phyloP scores from a whole-genome alignment of 2,888 invertebrate species.

The Carabus problematicus region DNA sequence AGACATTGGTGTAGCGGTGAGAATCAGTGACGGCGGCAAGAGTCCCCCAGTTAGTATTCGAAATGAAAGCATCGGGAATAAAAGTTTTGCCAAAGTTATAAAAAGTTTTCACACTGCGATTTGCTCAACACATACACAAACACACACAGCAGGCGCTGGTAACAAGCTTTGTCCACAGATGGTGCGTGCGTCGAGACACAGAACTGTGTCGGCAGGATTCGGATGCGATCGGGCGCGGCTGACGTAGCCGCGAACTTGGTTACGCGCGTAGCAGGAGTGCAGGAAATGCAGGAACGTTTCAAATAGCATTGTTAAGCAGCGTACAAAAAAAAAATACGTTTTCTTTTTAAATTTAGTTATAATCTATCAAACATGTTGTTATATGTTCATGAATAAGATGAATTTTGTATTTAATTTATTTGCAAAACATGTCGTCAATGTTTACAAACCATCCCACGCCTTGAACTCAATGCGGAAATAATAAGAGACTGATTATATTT shows the following conservation, averaged over 20 bases:
- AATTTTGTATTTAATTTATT: too few relatives aligned
- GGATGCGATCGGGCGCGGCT: constrained; percentile 7
- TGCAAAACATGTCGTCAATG: too few relatives aligned
- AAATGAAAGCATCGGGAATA: constrained; percentile 6
- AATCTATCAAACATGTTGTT: too few relatives aligned
- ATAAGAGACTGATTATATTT: too few relatives aligned
- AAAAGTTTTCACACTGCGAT: constrained; percentile 1
- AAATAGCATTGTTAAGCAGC: too few relatives aligned
- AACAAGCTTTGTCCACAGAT: constrained; percentile 10
- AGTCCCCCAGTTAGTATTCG: constrained; percentile 20
- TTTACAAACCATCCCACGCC: too few relatives aligned
- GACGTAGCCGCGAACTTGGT: constrained; percentile 12
- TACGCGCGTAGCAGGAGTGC: constrained; percentile 2
- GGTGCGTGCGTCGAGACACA: neutral
- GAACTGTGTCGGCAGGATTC: neutral
- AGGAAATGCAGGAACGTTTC: neutral
- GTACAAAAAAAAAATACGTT: too few relatives aligned
- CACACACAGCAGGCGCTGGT: too few relatives aligned
- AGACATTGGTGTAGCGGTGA: neutral
- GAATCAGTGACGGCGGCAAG: neutral
- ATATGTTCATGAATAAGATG: too few relatives aligned
- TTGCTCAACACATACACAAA: neutral
- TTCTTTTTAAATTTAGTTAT: too few relatives aligned
- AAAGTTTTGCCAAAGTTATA: constrained; percentile 5
- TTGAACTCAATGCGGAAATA: too few relatives aligned